Conservation (phyloP, 2,888 invertebrate genomes). For the Drosophila mimetica region DNA sequence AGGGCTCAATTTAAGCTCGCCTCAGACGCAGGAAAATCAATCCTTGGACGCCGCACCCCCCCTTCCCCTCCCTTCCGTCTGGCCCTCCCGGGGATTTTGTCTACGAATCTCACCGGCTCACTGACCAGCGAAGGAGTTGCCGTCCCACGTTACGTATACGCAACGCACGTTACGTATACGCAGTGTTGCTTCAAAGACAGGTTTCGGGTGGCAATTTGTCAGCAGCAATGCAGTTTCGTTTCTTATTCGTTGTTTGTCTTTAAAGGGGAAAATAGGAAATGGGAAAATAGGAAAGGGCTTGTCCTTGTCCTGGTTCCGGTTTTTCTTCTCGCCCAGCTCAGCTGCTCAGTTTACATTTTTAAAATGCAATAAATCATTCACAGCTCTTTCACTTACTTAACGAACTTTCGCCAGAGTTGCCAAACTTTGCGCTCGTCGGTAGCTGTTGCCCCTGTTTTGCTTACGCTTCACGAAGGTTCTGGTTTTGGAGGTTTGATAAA, state of each 20-base stretch:
- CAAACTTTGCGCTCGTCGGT: slow-evolving; percentile 55
- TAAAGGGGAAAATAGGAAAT: slow-evolving; percentile 7
- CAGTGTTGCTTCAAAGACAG: slow-evolving; percentile 30
- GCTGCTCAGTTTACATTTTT: slow-evolving; percentile 68
- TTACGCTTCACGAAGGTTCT: slow-evolving; percentile 38
- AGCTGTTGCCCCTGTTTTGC: slow-evolving; percentile 38
- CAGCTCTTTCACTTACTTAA: slow-evolving; percentile 80
- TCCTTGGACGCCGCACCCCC: too few relatives aligned
- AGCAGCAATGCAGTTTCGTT: slow-evolving; percentile 37
- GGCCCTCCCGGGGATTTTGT: slow-evolving; percentile 27
- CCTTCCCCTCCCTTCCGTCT: too few relatives aligned
- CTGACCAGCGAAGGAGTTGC: slow-evolving; percentile 16
- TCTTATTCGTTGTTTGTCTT: background rate
- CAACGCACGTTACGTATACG: slow-evolving; percentile 34
- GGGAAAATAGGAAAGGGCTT: slow-evolving; percentile 27
- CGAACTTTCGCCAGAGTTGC: slow-evolving; percentile 73
- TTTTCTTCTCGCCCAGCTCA: slow-evolving; percentile 14
- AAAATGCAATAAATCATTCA: slow-evolving; percentile 79
- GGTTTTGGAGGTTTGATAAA: slow-evolving; percentile 43
- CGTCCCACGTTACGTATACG: slow-evolving; percentile 28
- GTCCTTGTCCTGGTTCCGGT: slow-evolving; percentile 28
- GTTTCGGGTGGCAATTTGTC: slow-evolving; percentile 50
- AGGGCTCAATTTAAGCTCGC: slow-evolving; percentile 16
- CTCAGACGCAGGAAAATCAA: slow-evolving; percentile 55
- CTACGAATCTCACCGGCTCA: background rate